These are phyloP conservation scores for Epinephelus awoara DNA, from an alignment of 2,797 vertebrate genomes.

Conservation along the genomic window DNA sequence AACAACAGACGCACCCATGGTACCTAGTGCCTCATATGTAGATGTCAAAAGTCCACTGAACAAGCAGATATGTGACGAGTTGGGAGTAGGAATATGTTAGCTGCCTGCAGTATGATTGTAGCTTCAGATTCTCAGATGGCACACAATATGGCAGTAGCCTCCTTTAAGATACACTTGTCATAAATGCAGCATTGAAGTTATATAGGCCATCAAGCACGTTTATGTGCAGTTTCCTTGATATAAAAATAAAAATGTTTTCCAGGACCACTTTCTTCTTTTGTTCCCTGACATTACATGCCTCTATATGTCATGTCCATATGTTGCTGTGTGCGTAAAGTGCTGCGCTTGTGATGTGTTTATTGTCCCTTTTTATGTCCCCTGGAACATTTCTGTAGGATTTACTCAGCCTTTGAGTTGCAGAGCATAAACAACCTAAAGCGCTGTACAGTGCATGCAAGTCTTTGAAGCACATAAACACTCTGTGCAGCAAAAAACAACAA, in stretches of 20 bases:
- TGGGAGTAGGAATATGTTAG: too few species aligned
- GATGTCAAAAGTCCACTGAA: too few species aligned
- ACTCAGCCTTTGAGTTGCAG: slow-evolving; percentile 41
- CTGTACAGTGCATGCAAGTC: slow-evolving; percentile 24
- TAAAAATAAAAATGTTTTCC: slow-evolving; percentile 12
- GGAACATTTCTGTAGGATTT: slow-evolving; percentile 57
- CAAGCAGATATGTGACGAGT: too few species aligned
- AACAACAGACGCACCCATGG: too few species aligned
- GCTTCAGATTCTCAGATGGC: neutral
- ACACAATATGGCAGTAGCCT: neutral
- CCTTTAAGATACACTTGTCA: slow-evolving; percentile 26
- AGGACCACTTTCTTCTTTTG: slow-evolving; percentile 15
- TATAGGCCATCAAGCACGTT: neutral
- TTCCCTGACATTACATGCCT: slow-evolving; percentile 10
- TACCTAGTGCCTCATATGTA: too few species aligned
- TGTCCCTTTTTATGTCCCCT: slow-evolving; percentile 52
- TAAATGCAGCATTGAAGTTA: slow-evolving; percentile 30
- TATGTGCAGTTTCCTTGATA: slow-evolving; percentile 16
- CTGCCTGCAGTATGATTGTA: too few species aligned
- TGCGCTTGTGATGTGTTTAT: slow-evolving; percentile 50
- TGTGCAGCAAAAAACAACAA: neutral
- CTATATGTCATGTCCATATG: slow-evolving; percentile 34
- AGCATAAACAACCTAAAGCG: slow-evolving; percentile 67
- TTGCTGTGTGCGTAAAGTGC: slow-evolving; percentile 30
- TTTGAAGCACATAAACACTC: slow-evolving; percentile 67